These are phyloP conservation scores for Takifugu bimaculatus DNA, from an alignment of 2,113 vertebrate species.

Conservation along the genomic window DNA sequence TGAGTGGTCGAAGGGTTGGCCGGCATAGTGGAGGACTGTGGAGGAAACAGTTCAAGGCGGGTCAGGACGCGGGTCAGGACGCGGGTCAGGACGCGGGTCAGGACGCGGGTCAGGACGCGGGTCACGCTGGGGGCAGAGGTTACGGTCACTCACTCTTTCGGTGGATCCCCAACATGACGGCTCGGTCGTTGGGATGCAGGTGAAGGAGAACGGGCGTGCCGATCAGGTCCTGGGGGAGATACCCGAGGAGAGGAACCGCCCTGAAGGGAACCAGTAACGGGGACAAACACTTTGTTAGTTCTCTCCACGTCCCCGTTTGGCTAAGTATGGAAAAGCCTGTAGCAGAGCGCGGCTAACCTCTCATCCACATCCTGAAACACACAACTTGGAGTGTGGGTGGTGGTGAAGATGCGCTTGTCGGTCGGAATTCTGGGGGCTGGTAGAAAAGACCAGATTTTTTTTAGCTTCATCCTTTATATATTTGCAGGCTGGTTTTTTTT, in stretches of 20 bases:
- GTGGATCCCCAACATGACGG: slow-evolving; percentile 89
- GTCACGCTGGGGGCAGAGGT: background rate
- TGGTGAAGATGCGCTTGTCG: slow-evolving; percentile 96
- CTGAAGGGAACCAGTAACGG: slow-evolving; percentile 55
- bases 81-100: too few relatives aligned
- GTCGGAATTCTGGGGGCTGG: slow-evolving; percentile 91
- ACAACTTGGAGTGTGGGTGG: slow-evolving; percentile 91
- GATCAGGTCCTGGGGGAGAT: slow-evolving; percentile 93
- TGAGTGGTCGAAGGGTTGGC: slow-evolving; percentile 92
- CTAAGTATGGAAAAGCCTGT: background rate
- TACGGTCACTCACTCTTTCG: slow-evolving; percentile 80
- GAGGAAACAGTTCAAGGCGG: background rate
- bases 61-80: too few relatives aligned
- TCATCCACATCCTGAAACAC: slow-evolving; percentile 96
- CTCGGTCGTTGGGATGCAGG: slow-evolving; percentile 89
- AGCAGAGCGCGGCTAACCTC: slow-evolving; percentile 68
- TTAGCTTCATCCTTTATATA: background rate
- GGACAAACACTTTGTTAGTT: background rate
- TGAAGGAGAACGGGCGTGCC: slow-evolving; percentile 85
- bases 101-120: too few relatives aligned
- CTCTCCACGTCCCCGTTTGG: background rate
- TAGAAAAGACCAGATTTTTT: slow-evolving; percentile 15
- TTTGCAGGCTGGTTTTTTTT: background rate
- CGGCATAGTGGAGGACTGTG: slow-evolving; percentile 85
- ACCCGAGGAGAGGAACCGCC: slow-evolving; percentile 90